Evolutionary conservation across 2,888 invertebrate species (phyloP).

Genomic region (Synergus itoensis): DNA sequence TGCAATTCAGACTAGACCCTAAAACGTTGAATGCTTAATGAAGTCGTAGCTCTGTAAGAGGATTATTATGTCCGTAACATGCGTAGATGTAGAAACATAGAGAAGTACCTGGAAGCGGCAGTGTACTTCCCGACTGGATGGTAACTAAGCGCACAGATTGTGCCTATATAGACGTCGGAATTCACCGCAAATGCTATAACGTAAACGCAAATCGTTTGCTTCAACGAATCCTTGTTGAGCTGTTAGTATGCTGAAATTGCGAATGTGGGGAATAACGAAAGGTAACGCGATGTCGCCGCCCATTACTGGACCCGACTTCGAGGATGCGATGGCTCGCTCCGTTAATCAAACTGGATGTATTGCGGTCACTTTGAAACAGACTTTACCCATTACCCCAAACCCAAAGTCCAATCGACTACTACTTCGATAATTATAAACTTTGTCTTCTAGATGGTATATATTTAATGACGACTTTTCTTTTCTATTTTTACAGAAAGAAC

Average conservation of each 20-base stretch:
- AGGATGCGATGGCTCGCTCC: neutral
- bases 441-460: neutral
- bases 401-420: neutral
- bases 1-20: slow-evolving; percentile 55
- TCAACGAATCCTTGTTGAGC: slow-evolving; percentile 25
- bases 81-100: slow-evolving; percentile 15
- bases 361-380: neutral
- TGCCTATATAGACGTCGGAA: slow-evolving; percentile 13
- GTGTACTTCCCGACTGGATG: slow-evolving; percentile 33
- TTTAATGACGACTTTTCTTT: neutral
- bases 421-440: neutral
- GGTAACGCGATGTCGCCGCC: neutral
- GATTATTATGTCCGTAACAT: slow-evolving; percentile 64
- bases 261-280: slow-evolving; percentile 13
- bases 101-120: slow-evolving; percentile 6
- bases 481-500: neutral
- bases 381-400: neutral
- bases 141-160: slow-evolving; percentile 19
- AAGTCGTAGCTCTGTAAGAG: slow-evolving; percentile 67
- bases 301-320: neutral
- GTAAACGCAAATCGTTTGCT: slow-evolving; percentile 35
- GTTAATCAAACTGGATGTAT: slow-evolving; percentile 10
- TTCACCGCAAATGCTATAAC: slow-evolving; percentile 29
- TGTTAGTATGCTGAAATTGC: slow-evolving; percentile 24
- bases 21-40: slow-evolving; percentile 68